Conservation (phyloP, 2,888 invertebrate species). For the Xylophagus ater region DNA sequence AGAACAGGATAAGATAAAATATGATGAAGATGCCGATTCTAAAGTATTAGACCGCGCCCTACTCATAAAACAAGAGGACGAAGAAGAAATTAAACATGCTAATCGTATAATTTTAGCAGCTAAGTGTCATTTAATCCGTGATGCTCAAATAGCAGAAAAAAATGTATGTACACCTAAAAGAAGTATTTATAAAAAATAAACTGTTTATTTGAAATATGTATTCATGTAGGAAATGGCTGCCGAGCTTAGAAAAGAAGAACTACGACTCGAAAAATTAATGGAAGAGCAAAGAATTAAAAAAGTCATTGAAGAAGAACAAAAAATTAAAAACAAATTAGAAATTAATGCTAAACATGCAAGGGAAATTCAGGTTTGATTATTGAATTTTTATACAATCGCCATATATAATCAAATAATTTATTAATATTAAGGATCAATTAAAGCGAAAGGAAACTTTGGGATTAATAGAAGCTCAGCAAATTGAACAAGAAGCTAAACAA, state of each 20-base stretch:
- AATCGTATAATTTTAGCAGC: conserved; percentile 71
- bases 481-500: conserved; percentile 34
- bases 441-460: conserved; percentile 31
- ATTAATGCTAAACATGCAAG: conserved; percentile 30
- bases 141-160: conserved; percentile 67
- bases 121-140: conserved; percentile 74
- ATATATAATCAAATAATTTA: conserved; percentile 1
- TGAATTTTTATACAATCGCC: neutral
- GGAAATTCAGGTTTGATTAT: conserved; percentile 23
- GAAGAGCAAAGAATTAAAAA: conserved; percentile 29
- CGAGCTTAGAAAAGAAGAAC: conserved; percentile 31
- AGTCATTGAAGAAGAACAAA: conserved; percentile 30
- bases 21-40: conserved; percentile 41
- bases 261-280: conserved; percentile 32
- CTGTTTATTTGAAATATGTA: neutral
- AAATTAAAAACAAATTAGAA: conserved; percentile 24
- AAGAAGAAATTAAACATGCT: conserved; percentile 56
- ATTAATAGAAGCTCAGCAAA: conserved; percentile 34
- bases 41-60: conserved; percentile 45
- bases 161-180: conserved; percentile 8
- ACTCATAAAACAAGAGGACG: conserved; percentile 36
- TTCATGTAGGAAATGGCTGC: conserved; percentile 24
- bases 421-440: conserved; percentile 28
- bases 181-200: neutral
- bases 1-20: conserved; percentile 36